phyloP scores from a whole-genome alignment of 2,113 vertebrate species.

The Pseudois nayaur region DNA sequence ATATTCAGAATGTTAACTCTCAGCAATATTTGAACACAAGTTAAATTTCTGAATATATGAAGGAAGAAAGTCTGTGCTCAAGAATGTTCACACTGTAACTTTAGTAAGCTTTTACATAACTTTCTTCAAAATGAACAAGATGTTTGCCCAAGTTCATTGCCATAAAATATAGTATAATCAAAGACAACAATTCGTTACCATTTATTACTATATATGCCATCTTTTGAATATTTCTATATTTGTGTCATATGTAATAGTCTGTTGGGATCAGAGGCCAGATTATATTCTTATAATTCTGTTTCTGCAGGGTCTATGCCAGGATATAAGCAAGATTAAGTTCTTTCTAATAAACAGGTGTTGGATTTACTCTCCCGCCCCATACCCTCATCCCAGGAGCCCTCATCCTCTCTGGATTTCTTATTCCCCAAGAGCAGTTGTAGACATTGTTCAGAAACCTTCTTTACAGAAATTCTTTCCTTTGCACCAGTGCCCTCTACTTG shows the following conservation, averaged over 20 bases:
- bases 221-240: neutral
- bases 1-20: neutral
- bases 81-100: neutral
- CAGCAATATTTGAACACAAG: neutral
- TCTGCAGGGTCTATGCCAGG: neutral
- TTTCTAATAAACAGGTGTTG: neutral
- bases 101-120: neutral
- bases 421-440: neutral
- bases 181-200: neutral
- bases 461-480: neutral
- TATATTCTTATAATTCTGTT: neutral
- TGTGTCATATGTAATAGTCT: neutral
- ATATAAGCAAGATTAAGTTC: neutral
- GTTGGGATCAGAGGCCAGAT: neutral
- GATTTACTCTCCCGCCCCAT: neutral
- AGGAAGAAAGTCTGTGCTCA: neutral
- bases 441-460: neutral
- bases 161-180: neutral
- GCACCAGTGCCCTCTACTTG: neutral
- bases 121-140: neutral
- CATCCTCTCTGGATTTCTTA: neutral
- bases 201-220: neutral
- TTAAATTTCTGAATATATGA: neutral
- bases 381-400: neutral
- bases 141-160: neutral